Evolutionary conservation across 2,113 vertebrate genomes (phyloP).

Genomic region (Hirundichthys speculiger): DNA sequence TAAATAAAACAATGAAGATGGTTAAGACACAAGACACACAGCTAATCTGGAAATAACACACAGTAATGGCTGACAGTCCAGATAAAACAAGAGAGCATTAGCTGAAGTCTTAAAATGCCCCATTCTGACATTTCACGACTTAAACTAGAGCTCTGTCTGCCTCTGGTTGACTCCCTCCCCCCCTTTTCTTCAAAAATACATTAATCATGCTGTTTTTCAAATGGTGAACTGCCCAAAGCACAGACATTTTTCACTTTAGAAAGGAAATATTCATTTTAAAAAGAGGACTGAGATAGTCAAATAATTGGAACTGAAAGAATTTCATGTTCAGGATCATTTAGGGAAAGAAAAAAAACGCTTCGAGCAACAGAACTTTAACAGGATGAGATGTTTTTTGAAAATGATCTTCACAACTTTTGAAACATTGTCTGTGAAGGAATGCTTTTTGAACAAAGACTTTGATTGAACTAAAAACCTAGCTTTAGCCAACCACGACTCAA

Average conservation of each 20-base stretch:
- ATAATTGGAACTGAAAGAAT: neutral
- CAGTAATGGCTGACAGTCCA: conserved; percentile 17
- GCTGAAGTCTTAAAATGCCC: conserved; percentile 27
- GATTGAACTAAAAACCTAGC: neutral
- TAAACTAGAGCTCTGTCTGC: conserved; percentile 34
- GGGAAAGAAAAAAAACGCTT: conserved; percentile 5
- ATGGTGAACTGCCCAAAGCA: neutral
- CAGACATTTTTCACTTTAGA: conserved; percentile 9
- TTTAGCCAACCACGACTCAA: too few species aligned
- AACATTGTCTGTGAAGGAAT: neutral
- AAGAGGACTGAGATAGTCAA: neutral
- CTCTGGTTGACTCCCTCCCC: conserved; percentile 1
- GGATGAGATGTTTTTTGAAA: neutral
- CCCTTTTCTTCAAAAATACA: conserved; percentile 12
- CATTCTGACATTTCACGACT: conserved; percentile 53
- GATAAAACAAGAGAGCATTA: conserved; percentile 41
- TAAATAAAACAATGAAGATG: too few species aligned
- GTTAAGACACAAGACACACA: neutral
- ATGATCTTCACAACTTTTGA: neutral
- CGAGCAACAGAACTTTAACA: neutral
- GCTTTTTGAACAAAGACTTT: neutral
- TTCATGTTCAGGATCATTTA: too few species aligned
- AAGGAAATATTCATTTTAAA: conserved; percentile 1
- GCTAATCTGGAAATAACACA: conserved; percentile 32
- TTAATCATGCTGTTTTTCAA: conserved; percentile 16